These are phyloP conservation scores for Dendrolimus pini DNA, from an alignment of 2,888 invertebrate genomes.

Conservation along the genomic window DNA sequence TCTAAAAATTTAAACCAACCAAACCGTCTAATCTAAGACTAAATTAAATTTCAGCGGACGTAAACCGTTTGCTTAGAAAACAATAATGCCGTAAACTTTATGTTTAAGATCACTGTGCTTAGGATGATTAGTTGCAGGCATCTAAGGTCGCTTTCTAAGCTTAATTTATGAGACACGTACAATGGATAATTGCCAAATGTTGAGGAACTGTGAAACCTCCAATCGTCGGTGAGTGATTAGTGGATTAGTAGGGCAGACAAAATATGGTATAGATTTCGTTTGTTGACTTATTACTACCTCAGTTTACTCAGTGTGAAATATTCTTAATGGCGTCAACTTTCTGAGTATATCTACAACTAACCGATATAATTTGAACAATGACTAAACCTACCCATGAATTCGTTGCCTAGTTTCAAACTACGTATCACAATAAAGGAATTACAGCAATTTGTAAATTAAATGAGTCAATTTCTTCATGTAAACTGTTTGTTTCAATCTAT, in stretches of 20 bases:
- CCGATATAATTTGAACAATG: slow-evolving; percentile 37
- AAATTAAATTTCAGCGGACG: slow-evolving; percentile 29
- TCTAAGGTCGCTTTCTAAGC: no score
- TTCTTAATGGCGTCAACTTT: slow-evolving; percentile 30
- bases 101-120: slow-evolving; percentile 33
- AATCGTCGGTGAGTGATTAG: no score
- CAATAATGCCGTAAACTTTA: slow-evolving; percentile 53
- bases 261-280: no score
- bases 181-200: no score
- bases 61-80: slow-evolving; percentile 28
- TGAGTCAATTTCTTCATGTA: background rate
- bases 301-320: background rate
- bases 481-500: no score
- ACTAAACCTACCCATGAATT: slow-evolving; percentile 44
- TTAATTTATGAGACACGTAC: no score
- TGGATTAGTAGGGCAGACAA: no score
- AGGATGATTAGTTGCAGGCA: no score
- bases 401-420: slow-evolving; percentile 29
- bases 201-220: no score
- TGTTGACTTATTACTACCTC: no score
- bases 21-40: slow-evolving; percentile 24
- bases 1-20: slow-evolving; percentile 10
- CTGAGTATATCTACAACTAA: slow-evolving; percentile 42
- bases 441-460: slow-evolving; percentile 22
- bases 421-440: slow-evolving; percentile 30